Percentiles rank a stretch among this genome's conserved stretches.
Conservation (phyloP, 37 sponge, comb jelly and placozoan species). For the Cliona cf. orientalis region DNA sequence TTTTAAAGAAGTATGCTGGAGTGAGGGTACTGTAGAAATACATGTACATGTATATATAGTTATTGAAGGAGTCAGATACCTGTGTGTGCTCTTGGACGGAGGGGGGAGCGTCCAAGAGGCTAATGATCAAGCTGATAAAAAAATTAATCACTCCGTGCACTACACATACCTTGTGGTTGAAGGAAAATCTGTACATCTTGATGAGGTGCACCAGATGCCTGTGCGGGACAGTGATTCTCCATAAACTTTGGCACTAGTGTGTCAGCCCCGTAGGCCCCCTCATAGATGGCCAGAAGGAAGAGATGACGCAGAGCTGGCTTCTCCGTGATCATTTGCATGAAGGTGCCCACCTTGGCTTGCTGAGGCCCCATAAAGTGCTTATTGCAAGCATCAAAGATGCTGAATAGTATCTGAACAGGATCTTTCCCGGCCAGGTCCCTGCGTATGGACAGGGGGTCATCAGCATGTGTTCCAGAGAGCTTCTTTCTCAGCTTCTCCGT, state of each 20-base stretch:
- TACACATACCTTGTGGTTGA: slow-evolving; percentile 8
- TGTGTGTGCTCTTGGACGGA: no score
- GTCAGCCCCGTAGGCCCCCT: slow-evolving; percentile 42
- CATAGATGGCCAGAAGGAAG: slow-evolving; percentile 41
- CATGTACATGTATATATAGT: no score
- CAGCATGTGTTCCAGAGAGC: not conserved
- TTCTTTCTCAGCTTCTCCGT: slow-evolving; percentile 18
- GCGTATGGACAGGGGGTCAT: slow-evolving; percentile 18
- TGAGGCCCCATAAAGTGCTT: slow-evolving; percentile 3
- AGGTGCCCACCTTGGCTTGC: slow-evolving; percentile 14
- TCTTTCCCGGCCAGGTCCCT: slow-evolving; percentile 26
- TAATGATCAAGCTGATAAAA: not conserved
- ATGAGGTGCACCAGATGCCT: not conserved
- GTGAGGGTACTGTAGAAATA: no score
- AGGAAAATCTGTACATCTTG: not conserved
- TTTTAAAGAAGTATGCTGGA: no score
- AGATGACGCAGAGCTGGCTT: slow-evolving; percentile 6
- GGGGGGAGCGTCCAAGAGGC: no score
- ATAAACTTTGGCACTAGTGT: not conserved
- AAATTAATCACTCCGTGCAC: not conserved
- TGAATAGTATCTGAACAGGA: slow-evolving; percentile 17
- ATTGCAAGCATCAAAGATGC: slow-evolving; percentile 13
- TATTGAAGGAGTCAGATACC: no score
- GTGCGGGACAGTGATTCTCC: not conserved
- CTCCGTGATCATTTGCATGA: slow-evolving; percentile 20